phyloP scores from a whole-genome alignment of 2,797 vertebrate species.

The Ctenosaura bakeri region DNA sequence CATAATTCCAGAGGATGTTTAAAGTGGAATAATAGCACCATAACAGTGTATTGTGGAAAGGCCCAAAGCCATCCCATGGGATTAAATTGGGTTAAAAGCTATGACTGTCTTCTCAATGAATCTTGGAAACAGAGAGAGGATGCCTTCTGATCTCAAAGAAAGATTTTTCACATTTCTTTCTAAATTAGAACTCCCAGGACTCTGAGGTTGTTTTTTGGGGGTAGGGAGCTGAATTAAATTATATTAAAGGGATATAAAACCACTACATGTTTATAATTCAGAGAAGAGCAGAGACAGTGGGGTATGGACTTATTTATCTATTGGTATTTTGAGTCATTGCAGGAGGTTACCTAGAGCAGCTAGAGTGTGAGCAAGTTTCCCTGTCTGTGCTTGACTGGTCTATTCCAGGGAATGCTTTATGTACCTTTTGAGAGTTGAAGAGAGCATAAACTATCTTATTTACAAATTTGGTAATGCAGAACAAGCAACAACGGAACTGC shows the following conservation, averaged over 20 bases:
- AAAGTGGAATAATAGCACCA: no score
- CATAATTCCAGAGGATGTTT: no score
- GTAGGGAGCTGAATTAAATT: no score
- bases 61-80: no score
- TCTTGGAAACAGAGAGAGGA: not conserved
- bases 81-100: not conserved
- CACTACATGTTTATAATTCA: not conserved
- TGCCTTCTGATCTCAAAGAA: not conserved
- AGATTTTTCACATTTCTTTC: not conserved
- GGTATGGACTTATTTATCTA: constrained; percentile 7
- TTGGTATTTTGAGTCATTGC: constrained; percentile 21
- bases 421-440: constrained; percentile 55
- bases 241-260: constrained; percentile 9
- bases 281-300: constrained; percentile 20
- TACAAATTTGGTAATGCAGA: constrained; percentile 50
- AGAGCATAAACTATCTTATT: constrained; percentile 57
- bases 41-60: no score
- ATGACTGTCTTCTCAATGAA: not conserved
- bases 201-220: not conserved
- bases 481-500: constrained; percentile 37
- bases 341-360: constrained; percentile 40
- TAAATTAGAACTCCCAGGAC: not conserved
- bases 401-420: constrained; percentile 55
- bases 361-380: constrained; percentile 30
- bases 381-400: constrained; percentile 41